These are phyloP conservation scores for Ypsolopha sequella DNA, from an alignment of 2,888 invertebrate genomes.

Conservation along the genomic window DNA sequence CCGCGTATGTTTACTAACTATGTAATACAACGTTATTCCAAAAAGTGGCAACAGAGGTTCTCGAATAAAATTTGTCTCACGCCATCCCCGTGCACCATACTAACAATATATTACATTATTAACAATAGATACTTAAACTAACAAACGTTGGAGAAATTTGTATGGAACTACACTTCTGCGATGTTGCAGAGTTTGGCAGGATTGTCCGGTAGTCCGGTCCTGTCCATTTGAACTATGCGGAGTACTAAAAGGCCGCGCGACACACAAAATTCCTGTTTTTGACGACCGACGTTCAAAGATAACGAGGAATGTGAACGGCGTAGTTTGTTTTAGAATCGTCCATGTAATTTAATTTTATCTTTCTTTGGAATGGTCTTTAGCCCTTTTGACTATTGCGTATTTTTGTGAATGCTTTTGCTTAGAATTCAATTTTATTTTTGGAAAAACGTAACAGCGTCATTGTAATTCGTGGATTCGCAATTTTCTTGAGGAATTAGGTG, in stretches of 20 bases:
- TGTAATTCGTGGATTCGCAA: background rate
- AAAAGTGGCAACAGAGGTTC: no score
- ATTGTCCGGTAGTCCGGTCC: background rate
- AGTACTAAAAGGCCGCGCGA: background rate
- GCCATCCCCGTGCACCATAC: no score
- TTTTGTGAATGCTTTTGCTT: background rate
- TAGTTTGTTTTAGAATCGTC: conserved; percentile 11
- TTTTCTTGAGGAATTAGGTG: background rate
- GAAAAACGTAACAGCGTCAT: background rate
- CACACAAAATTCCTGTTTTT: conserved; percentile 14
- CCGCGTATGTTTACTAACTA: no score
- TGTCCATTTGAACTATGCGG: background rate
- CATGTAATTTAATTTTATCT: conserved; percentile 2
- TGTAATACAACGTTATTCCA: no score
- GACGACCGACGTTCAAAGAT: conserved; percentile 22
- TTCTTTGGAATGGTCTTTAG: background rate
- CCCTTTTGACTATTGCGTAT: background rate
- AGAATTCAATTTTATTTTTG: background rate
- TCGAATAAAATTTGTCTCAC: no score
- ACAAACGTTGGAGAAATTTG: no score
- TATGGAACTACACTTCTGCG: no score
- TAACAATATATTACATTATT: no score
- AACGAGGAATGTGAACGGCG: conserved; percentile 26
- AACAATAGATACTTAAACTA: no score
- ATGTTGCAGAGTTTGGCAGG: no score